phyloP scores from a whole-genome alignment of 2,797 vertebrate genomes.

The Sciaenops ocellatus region DNA sequence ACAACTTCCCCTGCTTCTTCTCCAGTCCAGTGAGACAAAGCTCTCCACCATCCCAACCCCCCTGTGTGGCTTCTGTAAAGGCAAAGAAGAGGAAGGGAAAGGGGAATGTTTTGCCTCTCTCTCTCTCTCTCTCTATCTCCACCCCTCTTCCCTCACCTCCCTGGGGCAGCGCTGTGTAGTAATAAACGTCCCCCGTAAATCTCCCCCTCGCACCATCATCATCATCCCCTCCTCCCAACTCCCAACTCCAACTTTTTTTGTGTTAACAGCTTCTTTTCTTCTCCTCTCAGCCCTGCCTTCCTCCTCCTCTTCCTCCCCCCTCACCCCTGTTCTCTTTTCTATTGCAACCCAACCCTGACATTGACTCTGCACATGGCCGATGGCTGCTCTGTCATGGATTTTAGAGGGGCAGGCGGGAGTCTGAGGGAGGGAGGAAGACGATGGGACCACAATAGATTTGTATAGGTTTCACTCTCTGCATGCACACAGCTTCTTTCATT shows the following conservation, averaged over 20 bases:
- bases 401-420: slow-evolving; percentile 11
- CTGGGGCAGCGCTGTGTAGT: slow-evolving; percentile 78
- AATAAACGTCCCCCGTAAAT: slow-evolving; percentile 86
- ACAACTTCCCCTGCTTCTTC: slow-evolving; percentile 56
- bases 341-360: slow-evolving; percentile 79
- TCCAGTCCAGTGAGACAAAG: slow-evolving; percentile 58
- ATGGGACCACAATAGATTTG: slow-evolving; percentile 67
- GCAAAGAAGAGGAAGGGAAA: slow-evolving; percentile 73
- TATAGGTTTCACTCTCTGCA: slow-evolving; percentile 67
- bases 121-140: slow-evolving; percentile 32
- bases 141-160: slow-evolving; percentile 74
- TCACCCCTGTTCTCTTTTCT: slow-evolving; percentile 45
- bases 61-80: slow-evolving; percentile 73
- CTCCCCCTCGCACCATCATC: slow-evolving; percentile 73
- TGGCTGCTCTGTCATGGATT: slow-evolving; percentile 77
- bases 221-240: slow-evolving; percentile 69
- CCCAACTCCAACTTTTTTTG: slow-evolving; percentile 41
- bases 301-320: slow-evolving; percentile 22
- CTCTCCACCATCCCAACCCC: slow-evolving; percentile 50
- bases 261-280: slow-evolving; percentile 77
- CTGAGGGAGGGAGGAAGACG: slow-evolving; percentile 5
- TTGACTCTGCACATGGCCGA: slow-evolving; percentile 77
- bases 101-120: slow-evolving; percentile 79
- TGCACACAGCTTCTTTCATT: slow-evolving; percentile 43
- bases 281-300: slow-evolving; percentile 48